Percentiles rank a stretch among this genome's conserved stretches.
Conservation (phyloP, 2,888 invertebrate species). For the Scaptomyza flava region DNA sequence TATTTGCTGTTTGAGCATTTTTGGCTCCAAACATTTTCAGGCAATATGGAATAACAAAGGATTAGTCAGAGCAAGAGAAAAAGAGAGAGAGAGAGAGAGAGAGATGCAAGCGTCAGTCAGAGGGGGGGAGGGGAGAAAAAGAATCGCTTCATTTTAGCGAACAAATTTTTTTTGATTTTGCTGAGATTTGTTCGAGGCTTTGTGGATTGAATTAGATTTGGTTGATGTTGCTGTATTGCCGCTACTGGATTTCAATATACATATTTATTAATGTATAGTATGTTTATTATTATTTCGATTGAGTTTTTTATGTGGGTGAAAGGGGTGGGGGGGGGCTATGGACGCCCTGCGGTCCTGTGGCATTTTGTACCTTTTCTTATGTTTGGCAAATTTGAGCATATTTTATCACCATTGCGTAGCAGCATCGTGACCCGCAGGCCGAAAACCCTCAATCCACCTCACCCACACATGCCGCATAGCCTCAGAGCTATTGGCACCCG, state of each 20-base stretch:
- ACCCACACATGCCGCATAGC: slow-evolving; percentile 1
- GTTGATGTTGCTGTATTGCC: neutral
- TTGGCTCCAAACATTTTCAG: no score
- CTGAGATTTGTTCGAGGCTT: slow-evolving; percentile 58
- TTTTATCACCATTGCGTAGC: slow-evolving; percentile 80
- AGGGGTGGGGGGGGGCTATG: neutral
- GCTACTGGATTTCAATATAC: slow-evolving; percentile 69
- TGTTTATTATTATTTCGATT: slow-evolving; percentile 61
- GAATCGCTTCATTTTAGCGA: slow-evolving; percentile 82
- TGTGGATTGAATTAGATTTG: neutral
- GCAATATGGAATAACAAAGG: neutral
- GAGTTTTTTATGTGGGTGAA: slow-evolving; percentile 8
- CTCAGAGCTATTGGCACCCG: slow-evolving; percentile 62
- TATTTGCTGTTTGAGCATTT: neutral
- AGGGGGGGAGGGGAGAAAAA: neutral
- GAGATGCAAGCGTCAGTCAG: neutral
- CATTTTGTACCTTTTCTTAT: slow-evolving; percentile 72
- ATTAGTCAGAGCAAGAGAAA: neutral
- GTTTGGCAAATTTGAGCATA: slow-evolving; percentile 81
- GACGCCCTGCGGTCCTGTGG: slow-evolving; percentile 51
- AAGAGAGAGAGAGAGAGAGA: neutral
- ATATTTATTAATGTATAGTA: slow-evolving; percentile 38
- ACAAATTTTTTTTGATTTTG: slow-evolving; percentile 83
- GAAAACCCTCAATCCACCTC: slow-evolving; percentile 7
- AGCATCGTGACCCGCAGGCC: slow-evolving; percentile 71